phyloP scores from a whole-genome alignment of 2,888 invertebrate species.

The Tridacna gigas region DNA sequence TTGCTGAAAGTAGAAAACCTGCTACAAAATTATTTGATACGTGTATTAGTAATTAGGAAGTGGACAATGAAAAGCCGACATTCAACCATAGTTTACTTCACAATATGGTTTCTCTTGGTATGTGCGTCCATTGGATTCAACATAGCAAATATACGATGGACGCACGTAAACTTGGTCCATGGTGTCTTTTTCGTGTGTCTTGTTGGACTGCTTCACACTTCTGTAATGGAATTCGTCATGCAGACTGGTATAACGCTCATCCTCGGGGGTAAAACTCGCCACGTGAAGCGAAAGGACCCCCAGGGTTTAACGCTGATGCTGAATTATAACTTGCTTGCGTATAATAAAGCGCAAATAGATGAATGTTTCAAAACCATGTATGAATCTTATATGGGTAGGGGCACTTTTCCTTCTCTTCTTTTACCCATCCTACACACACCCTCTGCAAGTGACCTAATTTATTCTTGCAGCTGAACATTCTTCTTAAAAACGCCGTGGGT shows the following conservation, averaged over 20 bases:
- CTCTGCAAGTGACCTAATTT: too few relatives aligned
- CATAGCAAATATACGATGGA: conserved; percentile 77
- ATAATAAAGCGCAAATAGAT: conserved; percentile 75
- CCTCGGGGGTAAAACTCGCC: conserved; percentile 68
- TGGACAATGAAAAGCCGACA: not conserved
- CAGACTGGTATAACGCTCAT: conserved; percentile 73
- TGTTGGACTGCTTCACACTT: conserved; percentile 73
- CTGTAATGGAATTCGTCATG: conserved; percentile 75
- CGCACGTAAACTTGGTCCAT: conserved; percentile 67
- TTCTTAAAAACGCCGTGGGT: too few relatives aligned
- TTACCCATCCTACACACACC: too few relatives aligned
- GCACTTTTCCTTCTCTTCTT: too few relatives aligned
- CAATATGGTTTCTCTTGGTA: not conserved
- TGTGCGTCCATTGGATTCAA: conserved; percentile 60
- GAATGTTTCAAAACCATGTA: conserved; percentile 79
- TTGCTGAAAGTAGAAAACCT: too few relatives aligned
- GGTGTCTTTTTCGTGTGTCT: conserved; percentile 74
- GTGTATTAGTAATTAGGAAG: too few relatives aligned
- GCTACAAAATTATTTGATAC: too few relatives aligned
- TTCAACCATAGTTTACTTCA: not conserved
- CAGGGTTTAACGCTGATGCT: conserved; percentile 71
- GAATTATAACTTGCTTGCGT: conserved; percentile 75
- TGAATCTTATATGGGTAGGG: conserved; percentile 72
- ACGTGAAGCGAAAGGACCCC: conserved; percentile 51
- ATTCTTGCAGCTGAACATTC: too few relatives aligned